These are phyloP conservation scores for Griposia aprilina DNA, from an alignment of 2,888 invertebrate genomes.

Conservation along the genomic window DNA sequence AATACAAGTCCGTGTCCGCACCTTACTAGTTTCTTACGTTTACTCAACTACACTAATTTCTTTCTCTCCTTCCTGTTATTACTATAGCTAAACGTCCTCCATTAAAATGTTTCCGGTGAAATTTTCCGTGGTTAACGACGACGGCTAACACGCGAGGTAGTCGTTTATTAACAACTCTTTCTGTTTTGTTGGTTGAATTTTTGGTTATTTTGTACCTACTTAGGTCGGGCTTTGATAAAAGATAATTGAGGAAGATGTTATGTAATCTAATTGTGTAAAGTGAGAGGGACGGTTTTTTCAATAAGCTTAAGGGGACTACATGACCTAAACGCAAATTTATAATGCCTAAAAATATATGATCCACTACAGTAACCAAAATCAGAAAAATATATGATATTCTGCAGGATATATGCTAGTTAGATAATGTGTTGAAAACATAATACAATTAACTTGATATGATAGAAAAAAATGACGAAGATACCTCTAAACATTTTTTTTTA, in stretches of 20 bases:
- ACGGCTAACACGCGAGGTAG: slow-evolving; percentile 38
- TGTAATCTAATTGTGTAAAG: background rate
- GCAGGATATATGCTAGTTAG: no score
- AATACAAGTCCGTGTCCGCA: background rate
- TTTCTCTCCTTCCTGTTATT: slow-evolving; percentile 42
- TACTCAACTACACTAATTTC: slow-evolving; percentile 30
- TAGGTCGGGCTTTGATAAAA: background rate
- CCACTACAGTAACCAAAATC: no score
- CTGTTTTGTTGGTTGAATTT: background rate
- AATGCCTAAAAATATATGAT: no score
- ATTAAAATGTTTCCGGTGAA: slow-evolving; percentile 44
- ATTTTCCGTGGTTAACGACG: slow-evolving; percentile 43
- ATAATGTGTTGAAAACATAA: no score
- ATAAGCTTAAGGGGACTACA: no score
- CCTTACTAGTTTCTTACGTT: background rate
- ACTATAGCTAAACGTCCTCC: slow-evolving; percentile 1
- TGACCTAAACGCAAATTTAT: no score
- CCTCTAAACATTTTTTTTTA: no score
- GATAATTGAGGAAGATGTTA: background rate
- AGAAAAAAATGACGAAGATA: no score
- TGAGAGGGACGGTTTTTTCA: background rate
- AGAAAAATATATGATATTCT: no score
- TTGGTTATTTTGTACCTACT: background rate
- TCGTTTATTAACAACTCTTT: slow-evolving; percentile 51
- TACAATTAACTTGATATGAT: no score